Percentiles rank a stretch among this genome's conserved stretches.
phyloP scores from a whole-genome alignment of 2,113 vertebrate genomes.

The Psilopsiagon aurifrons region DNA sequence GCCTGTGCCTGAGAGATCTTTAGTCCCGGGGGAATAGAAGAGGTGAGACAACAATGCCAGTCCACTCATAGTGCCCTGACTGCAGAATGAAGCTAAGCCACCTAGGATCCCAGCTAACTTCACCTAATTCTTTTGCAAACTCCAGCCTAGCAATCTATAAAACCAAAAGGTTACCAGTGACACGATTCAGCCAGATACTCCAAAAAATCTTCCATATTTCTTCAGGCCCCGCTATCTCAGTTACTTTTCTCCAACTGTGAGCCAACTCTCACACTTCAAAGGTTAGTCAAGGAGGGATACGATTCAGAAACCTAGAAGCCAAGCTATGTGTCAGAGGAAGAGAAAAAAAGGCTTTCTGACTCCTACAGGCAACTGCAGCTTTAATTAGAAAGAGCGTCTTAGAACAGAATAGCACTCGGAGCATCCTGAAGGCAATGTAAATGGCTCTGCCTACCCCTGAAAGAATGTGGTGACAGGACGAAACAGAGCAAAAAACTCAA shows the following conservation, averaged over 20 bases:
- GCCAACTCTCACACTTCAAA: background rate
- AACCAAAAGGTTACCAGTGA: background rate
- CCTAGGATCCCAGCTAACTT: background rate
- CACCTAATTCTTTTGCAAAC: background rate
- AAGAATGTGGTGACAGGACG: background rate
- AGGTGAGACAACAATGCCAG: background rate
- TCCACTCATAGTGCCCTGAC: background rate
- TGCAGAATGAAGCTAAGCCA: background rate
- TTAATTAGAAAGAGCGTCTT: background rate
- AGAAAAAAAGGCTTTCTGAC: background rate
- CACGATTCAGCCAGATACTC: background rate
- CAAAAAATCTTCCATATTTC: background rate
- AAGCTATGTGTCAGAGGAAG: background rate
- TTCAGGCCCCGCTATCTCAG: background rate
- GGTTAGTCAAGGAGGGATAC: background rate
- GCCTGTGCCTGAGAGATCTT: background rate
- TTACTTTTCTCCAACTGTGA: background rate
- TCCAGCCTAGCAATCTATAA: background rate
- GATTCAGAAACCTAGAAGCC: background rate
- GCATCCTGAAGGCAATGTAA: background rate
- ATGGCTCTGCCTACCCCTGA: background rate
- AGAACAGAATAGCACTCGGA: background rate
- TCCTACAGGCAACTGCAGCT: background rate
- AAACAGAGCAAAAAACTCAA: background rate
- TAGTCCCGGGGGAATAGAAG: background rate